Evolutionary conservation across 2,113 vertebrate genomes (phyloP), one percentile per base, ranked within the genome.

Genomic region (Coturnix japonica): DNA sequence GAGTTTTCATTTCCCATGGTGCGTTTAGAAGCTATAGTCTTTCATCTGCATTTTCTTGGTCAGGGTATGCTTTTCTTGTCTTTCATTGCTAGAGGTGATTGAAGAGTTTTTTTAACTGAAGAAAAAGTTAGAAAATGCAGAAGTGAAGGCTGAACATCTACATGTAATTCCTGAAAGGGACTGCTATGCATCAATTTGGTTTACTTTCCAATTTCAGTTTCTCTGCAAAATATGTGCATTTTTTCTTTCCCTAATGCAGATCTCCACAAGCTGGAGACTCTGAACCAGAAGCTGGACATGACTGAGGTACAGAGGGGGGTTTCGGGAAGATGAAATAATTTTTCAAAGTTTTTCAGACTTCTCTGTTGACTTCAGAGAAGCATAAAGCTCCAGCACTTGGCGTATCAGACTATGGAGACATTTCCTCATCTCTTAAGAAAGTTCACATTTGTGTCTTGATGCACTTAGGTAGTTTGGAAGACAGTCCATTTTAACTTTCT

Each of bases 21-120:
- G 76, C 44, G 7, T 93, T 94, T 91, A 92, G 90, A 85, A 85
- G 39, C 4, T 59, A 77, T 78, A 21, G 9, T 90, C 88, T 95
- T 95, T 95, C 87, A 94, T 96, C 82, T 95, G 30, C 39, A 8
- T 93, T 94, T 95, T 93, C 85, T 94, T 3, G 59, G 72, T 63
- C 66, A 30, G 54, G 92, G 19, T 82, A n/a, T 51, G 37, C 28
- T 87, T 91, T 76, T 77, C 51, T 37, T 73, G 28, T 66, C 82
- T 90, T 94, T 89, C 54, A 66, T 73, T 37, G 33, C 44, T 76
- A 85, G 41, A 18, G 49, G 30, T 92, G 44, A 7, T 79, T 79
- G 49, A 85, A 25, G 28, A 77, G 49, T 21, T 51, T 28, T 28
- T 35, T 41, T 49, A 5, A 35, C 3, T 4, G 67, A 91, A 69